phyloP scores from a whole-genome alignment of 2,888 invertebrate genomes.

The Synergus gifuensis region DNA sequence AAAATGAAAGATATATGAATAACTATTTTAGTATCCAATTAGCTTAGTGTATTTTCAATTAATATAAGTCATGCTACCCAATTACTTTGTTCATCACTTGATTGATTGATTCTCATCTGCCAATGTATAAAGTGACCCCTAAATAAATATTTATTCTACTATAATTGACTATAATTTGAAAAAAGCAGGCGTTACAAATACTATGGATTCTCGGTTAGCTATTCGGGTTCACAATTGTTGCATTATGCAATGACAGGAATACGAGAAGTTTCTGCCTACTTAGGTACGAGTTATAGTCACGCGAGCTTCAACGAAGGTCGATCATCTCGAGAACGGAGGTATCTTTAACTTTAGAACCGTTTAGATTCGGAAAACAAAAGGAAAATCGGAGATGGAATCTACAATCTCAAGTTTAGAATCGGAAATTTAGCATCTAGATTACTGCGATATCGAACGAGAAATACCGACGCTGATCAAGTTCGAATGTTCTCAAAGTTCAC shows the following conservation, averaged over 20 bases:
- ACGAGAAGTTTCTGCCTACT: conserved; percentile 34
- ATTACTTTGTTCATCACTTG: conserved; percentile 27
- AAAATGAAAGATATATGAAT: neutral
- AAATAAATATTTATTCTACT: neutral
- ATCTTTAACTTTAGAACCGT: conserved; percentile 16
- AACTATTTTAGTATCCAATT: neutral
- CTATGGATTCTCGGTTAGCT: conserved; percentile 7
- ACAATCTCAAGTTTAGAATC: neutral
- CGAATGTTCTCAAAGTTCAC: conserved; percentile 31
- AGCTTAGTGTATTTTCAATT: neutral
- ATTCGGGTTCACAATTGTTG: conserved; percentile 19
- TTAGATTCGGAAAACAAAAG: conserved; percentile 8
- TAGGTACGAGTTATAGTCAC: conserved; percentile 40
- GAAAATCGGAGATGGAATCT: neutral
- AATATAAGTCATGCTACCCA: conserved; percentile 4
- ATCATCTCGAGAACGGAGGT: neutral
- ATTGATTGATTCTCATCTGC: conserved; percentile 29
- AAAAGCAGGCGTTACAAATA: conserved; percentile 24
- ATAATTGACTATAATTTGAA: neutral
- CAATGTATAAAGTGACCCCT: neutral
- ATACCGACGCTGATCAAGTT: conserved; percentile 6
- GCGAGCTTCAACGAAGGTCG: conserved; percentile 32
- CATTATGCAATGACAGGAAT: conserved; percentile 37
- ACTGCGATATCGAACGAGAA: neutral
- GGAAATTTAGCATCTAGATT: neutral